Evolutionary conservation across 2,797 vertebrate genomes (phyloP).

Genomic region (Sarcophilus harrisii): DNA sequence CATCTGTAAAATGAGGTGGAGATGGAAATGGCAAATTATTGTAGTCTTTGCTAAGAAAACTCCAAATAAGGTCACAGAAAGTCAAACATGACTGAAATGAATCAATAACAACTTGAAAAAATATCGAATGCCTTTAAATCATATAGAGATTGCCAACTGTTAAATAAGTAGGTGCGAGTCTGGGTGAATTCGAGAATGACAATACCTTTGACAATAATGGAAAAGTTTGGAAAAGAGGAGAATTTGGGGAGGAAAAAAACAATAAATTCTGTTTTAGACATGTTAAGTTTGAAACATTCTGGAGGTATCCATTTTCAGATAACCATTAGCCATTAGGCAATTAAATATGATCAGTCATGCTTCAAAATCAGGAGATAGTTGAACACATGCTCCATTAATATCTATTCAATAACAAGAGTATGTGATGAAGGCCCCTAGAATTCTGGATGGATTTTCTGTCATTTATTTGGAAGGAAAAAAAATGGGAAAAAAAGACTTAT

Average conservation of each 20-base stretch:
- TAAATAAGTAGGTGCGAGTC: neutral
- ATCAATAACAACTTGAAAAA: neutral
- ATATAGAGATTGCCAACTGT: neutral
- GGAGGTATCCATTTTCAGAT: neutral
- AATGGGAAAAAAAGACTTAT: neutral
- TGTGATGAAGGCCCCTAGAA: neutral
- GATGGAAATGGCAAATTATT: neutral
- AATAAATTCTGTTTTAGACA: neutral
- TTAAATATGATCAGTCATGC: neutral
- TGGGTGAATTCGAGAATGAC: neutral
- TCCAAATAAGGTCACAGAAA: neutral
- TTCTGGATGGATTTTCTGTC: neutral
- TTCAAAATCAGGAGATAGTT: neutral
- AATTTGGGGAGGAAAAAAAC: neutral
- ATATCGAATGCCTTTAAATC: neutral
- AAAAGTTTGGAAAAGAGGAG: neutral
- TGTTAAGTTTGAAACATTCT: neutral
- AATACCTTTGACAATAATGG: neutral
- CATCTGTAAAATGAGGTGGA: neutral
- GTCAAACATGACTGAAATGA: neutral
- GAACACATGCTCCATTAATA: neutral
- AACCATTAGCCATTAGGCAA: neutral
- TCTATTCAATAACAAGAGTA: neutral
- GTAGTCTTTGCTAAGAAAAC: neutral
- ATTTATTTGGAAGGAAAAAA: neutral